phyloP scores from a whole-genome alignment of 1,140 invertebrate species.

The Euwallacea similis region DNA sequence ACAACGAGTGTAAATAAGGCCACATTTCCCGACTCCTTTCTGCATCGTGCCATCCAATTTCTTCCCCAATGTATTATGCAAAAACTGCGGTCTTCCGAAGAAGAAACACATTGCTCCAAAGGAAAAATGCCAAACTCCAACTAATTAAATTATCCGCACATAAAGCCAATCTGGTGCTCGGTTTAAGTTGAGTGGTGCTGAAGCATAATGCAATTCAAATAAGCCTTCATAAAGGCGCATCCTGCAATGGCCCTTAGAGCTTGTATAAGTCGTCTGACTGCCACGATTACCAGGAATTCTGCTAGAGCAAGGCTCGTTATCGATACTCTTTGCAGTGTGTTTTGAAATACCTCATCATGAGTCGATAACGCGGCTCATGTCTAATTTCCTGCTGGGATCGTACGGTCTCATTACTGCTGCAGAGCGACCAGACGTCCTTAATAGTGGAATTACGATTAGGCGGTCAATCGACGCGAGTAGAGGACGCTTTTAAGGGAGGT shows the following conservation, averaged over 20 bases:
- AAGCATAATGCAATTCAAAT: slow-evolving; percentile 21
- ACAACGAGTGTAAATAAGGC: no score
- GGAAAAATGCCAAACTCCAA: no score
- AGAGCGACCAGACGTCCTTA: slow-evolving; percentile 12
- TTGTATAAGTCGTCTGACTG: background rate
- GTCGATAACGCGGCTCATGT: background rate
- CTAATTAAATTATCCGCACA: no score
- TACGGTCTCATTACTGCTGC: slow-evolving; percentile 15
- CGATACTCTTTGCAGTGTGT: background rate
- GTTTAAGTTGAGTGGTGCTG: slow-evolving; percentile 10
- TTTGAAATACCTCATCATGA: background rate
- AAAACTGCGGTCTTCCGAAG: no score
- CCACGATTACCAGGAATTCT: background rate
- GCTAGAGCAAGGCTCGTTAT: slow-evolving; percentile 4
- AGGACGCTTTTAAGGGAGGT: no score
- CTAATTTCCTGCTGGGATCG: background rate
- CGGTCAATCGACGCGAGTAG: slow-evolving; percentile 14
- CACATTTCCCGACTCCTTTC: no score
- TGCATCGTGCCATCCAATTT: no score
- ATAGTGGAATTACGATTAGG: slow-evolving; percentile 17
- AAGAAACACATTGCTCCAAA: no score
- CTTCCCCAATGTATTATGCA: no score
- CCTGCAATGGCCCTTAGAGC: slow-evolving; percentile 18
- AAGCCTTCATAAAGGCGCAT: slow-evolving; percentile 17
- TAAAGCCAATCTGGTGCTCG: background rate